These are phyloP conservation scores for Acanthurus lineatus DNA, from an alignment of 2,797 vertebrate genomes.

Conservation along the genomic window DNA sequence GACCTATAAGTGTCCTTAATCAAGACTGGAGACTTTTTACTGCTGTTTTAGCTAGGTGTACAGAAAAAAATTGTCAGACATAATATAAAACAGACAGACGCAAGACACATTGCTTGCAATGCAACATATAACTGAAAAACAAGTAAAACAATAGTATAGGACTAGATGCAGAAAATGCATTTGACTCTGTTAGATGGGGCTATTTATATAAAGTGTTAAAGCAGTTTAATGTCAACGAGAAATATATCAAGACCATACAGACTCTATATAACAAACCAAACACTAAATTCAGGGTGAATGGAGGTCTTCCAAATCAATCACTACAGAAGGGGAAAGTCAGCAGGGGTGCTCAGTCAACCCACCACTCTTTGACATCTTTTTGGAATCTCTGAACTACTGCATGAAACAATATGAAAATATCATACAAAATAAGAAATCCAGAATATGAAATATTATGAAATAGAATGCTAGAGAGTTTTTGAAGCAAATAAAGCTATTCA, in stretches of 20 bases:
- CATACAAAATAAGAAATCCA: no score
- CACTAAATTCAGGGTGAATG: background rate
- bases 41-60: no score
- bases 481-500: no score
- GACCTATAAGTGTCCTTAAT: background rate
- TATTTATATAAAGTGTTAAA: background rate
- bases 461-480: no score
- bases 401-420: no score
- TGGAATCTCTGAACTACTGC: no score
- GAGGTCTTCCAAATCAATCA: background rate
- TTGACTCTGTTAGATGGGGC: background rate
- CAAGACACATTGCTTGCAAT: background rate
- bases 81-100: conserved; percentile 14
- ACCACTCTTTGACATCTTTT: background rate
- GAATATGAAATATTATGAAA: no score
- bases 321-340: background rate
- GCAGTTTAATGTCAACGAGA: no score
- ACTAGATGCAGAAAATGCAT: background rate
- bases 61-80: background rate
- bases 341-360: background rate
- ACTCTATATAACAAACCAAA: background rate
- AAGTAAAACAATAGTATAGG: background rate
- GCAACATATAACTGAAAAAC: background rate
- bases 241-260: background rate
- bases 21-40: background rate